Conservation (phyloP, 2,113 vertebrate genomes). For the Dipodomys merriami region DNA sequence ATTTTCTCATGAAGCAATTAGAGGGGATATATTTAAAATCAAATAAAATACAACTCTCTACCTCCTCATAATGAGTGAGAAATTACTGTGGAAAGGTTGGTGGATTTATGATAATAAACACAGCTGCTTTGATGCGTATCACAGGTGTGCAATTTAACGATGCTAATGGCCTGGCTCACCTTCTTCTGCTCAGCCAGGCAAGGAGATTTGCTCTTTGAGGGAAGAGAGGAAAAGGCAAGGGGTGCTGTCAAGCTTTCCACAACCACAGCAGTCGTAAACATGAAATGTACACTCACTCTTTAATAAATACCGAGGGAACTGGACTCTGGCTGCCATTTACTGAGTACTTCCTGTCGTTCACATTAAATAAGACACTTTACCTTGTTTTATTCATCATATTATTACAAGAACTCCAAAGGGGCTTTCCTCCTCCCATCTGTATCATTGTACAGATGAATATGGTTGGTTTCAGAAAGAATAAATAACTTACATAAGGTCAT, state of each 20-base stretch:
- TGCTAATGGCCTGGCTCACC: background rate
- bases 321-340: background rate
- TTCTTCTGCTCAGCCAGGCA: background rate
- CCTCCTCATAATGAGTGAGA: slow-evolving; percentile 65
- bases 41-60: slow-evolving; percentile 47
- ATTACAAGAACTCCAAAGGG: background rate
- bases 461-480: background rate
- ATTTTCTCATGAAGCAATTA: slow-evolving; percentile 46
- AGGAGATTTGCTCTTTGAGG: background rate
- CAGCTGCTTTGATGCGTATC: slow-evolving; percentile 49
- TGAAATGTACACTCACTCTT: background rate
- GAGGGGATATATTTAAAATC: slow-evolving; percentile 59
- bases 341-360: background rate
- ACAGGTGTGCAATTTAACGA: slow-evolving; percentile 56
- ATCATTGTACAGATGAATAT: background rate
- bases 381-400: background rate
- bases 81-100: slow-evolving; percentile 56
- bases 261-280: background rate
- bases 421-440: background rate
- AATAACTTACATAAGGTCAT: background rate
- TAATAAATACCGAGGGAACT: background rate
- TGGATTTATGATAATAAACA: slow-evolving; percentile 52
- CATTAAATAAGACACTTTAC: background rate
- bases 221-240: background rate
- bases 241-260: background rate